Conservation (phyloP, 92 coral and sea anemone species). For the Diadumene lineata region DNA sequence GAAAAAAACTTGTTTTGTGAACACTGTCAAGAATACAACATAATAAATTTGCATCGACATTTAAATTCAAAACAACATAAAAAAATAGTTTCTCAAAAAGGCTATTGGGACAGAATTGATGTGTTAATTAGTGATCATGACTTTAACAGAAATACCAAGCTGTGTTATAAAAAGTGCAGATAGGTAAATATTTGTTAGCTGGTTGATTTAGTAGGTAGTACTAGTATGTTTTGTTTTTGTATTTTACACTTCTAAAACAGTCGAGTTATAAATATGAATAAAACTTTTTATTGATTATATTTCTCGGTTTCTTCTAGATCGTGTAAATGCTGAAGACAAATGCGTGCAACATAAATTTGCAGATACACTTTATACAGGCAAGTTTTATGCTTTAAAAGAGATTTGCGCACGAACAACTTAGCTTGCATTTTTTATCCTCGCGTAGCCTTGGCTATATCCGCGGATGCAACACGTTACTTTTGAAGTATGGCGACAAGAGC, state of each 20-base stretch:
- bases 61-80: conserved; percentile 26
- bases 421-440: too few species aligned
- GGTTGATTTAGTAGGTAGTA: background rate
- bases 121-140: conserved; percentile 2
- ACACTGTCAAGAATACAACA: conserved; percentile 23
- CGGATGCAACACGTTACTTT: too few species aligned
- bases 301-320: too few species aligned
- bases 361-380: too few species aligned
- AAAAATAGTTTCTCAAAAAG: conserved; percentile 15
- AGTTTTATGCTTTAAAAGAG: too few species aligned
- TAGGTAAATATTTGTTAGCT: background rate
- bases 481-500: too few species aligned
- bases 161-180: background rate
- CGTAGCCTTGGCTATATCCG: too few species aligned
- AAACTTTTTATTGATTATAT: too few species aligned
- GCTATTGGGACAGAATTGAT: conserved; percentile 27
- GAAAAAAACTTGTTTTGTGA: conserved; percentile 16
- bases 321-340: too few species aligned
- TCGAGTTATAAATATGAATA: background rate
- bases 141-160: background rate
- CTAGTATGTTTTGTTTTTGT: background rate
- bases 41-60: conserved; percentile 8
- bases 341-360: too few species aligned
- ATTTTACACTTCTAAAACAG: background rate
- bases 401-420: too few species aligned